phyloP scores from a whole-genome alignment of 2,113 vertebrate genomes.

The Epinephelus moara region DNA sequence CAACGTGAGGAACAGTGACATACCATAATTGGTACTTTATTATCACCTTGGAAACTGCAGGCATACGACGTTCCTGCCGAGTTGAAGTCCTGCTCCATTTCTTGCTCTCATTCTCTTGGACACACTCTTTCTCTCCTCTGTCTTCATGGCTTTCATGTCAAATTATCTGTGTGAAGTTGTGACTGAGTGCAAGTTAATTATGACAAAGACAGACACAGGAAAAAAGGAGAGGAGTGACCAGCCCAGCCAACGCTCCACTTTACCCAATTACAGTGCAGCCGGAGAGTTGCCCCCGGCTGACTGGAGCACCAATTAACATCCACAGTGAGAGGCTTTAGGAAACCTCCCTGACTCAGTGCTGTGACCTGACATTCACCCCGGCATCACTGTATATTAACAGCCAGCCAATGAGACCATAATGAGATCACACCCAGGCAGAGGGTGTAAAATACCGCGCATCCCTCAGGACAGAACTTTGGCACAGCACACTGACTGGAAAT shows the following conservation, averaged over 20 bases:
- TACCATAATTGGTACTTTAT: slow-evolving; percentile 28
- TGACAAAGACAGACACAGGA: slow-evolving; percentile 30
- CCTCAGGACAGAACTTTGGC: slow-evolving; percentile 43
- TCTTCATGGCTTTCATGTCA: slow-evolving; percentile 41
- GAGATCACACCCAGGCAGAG: slow-evolving; percentile 43
- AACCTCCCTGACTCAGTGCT: slow-evolving; percentile 36
- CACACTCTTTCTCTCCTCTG: not conserved
- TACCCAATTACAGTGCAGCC: slow-evolving; percentile 37
- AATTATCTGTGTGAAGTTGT: slow-evolving; percentile 41
- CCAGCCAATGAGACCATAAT: slow-evolving; percentile 51
- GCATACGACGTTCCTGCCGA: not conserved
- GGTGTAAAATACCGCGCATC: slow-evolving; percentile 17
- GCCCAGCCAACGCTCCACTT: slow-evolving; percentile 31
- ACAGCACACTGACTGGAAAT: slow-evolving; percentile 16
- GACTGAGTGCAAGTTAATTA: slow-evolving; percentile 57
- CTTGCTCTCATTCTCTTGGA: slow-evolving; percentile 1
- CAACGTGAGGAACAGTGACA: not conserved
- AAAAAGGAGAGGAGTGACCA: slow-evolving; percentile 10
- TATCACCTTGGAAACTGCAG: slow-evolving; percentile 47
- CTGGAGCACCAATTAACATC: slow-evolving; percentile 60
- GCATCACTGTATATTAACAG: slow-evolving; percentile 41
- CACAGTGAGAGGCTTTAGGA: slow-evolving; percentile 27
- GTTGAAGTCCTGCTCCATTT: not conserved
- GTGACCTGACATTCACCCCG: slow-evolving; percentile 51
- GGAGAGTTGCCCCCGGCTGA: slow-evolving; percentile 39